Conservation (phyloP, 2,888 invertebrate species). For the Pheosia gnoma region DNA sequence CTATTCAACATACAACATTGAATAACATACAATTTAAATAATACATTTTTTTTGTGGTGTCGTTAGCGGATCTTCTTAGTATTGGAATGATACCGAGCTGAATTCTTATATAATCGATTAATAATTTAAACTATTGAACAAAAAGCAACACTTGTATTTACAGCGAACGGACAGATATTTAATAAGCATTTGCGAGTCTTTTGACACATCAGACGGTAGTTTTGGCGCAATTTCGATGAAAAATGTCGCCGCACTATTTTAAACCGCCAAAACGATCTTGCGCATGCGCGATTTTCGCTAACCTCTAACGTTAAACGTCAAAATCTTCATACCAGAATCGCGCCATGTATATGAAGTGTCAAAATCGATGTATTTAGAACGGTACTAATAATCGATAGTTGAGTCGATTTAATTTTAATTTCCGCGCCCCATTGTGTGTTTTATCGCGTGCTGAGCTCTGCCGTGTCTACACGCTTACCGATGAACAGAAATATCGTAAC, state of each 20-base stretch:
- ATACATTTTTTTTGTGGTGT: conserved; percentile 40
- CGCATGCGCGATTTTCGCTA: conserved; percentile 3
- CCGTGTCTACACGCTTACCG: conserved; percentile 43
- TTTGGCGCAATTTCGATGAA: not conserved
- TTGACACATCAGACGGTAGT: not conserved
- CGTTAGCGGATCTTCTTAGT: conserved; percentile 66
- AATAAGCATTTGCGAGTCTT: conserved; percentile 7
- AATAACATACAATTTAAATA: conserved; percentile 68
- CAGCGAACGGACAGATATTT: conserved; percentile 53
- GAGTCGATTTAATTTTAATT: not conserved
- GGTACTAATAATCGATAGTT: conserved; percentile 1
- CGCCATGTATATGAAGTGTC: conserved; percentile 15
- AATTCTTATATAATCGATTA: conserved; percentile 50
- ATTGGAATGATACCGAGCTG: conserved; percentile 81
- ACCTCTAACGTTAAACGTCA: conserved; percentile 10
- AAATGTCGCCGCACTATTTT: conserved; percentile 19
- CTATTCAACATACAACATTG: conserved; percentile 79
- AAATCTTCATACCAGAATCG: conserved; percentile 5
- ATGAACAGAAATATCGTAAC: conserved; percentile 43
- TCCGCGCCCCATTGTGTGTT: conserved; percentile 6
- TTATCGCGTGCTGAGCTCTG: conserved; percentile 28
- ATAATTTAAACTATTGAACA: conserved; percentile 39
- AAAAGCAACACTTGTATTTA: conserved; percentile 57
- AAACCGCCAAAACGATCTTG: conserved; percentile 15
- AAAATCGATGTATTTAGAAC: conserved; percentile 24